A percentile compares a stretch with the other conserved stretches of the same genome.
phyloP scores from a whole-genome alignment of 2,888 invertebrate species.

The Baccha elongata region DNA sequence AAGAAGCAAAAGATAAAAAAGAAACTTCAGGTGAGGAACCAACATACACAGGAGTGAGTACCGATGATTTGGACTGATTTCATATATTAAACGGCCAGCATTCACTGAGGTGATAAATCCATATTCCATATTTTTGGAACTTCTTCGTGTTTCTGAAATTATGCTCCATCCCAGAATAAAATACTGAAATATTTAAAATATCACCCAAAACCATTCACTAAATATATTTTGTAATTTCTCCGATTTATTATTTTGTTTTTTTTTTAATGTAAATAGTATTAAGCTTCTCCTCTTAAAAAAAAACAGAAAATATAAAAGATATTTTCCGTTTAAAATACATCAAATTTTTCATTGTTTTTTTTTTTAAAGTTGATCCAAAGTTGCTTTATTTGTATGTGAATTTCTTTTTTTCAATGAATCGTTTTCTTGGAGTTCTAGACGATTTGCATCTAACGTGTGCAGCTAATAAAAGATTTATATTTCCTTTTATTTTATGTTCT shows the following conservation, averaged over 20 bases:
- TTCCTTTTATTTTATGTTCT: no score
- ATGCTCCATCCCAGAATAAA: constrained; percentile 17
- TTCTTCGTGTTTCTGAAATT: background rate
- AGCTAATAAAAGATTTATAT: no score
- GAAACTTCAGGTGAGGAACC: constrained; percentile 75
- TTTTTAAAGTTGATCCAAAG: no score
- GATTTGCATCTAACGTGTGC: no score
- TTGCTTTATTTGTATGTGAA: no score
- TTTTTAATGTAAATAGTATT: constrained; percentile 20
- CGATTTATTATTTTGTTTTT: constrained; percentile 30
- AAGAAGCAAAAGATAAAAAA: constrained; percentile 50
- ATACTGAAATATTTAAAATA: constrained; percentile 5
- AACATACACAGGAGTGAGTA: constrained; percentile 78
- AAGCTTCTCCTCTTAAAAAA: constrained; percentile 22
- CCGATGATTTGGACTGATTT: constrained; percentile 80
- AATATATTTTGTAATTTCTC: constrained; percentile 38
- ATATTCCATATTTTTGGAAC: constrained; percentile 22
- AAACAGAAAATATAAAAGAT: background rate
- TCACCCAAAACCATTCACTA: constrained; percentile 21
- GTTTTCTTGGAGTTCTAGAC: no score
- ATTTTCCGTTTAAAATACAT: background rate
- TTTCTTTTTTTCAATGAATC: no score
- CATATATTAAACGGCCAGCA: background rate
- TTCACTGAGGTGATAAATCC: constrained; percentile 13
- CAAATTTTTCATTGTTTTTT: no score